Evolutionary conservation across 2,797 vertebrate species (phyloP).

Genomic region (Tolypeutes matacus): DNA sequence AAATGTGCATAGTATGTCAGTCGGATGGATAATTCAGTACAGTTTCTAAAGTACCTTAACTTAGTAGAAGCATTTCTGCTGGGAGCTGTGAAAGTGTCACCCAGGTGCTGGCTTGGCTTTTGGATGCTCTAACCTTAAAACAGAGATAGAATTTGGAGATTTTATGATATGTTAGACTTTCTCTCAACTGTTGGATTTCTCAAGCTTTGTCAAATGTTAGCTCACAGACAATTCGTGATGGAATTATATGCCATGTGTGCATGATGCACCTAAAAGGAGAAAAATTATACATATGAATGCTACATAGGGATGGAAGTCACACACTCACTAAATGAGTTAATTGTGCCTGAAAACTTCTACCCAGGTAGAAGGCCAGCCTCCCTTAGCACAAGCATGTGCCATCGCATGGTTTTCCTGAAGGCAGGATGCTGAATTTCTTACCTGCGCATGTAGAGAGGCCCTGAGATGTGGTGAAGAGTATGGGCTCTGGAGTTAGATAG

Average conservation of each 20-base stretch:
- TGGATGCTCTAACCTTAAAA: too few relatives aligned
- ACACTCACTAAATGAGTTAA: neutral
- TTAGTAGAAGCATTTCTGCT: too few relatives aligned
- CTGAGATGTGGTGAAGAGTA: too few relatives aligned
- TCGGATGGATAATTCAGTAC: neutral
- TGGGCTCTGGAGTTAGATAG: too few relatives aligned
- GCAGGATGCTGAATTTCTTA: too few relatives aligned
- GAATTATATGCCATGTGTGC: neutral
- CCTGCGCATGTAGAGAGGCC: too few relatives aligned
- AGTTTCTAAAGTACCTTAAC: too few relatives aligned
- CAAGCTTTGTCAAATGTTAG: constrained; percentile 9
- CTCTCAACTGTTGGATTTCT: neutral
- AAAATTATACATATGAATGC: neutral
- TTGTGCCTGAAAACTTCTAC: neutral
- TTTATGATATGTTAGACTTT: neutral
- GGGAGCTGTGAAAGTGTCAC: too few relatives aligned
- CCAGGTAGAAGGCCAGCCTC: neutral
- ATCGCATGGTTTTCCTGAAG: neutral
- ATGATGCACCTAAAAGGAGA: neutral
- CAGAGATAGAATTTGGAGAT: neutral
- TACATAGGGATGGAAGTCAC: neutral
- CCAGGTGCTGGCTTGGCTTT: too few relatives aligned
- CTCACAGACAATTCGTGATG: neutral
- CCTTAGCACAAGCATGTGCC: neutral
- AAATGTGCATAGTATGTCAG: neutral